Percentiles rank a stretch among this genome's conserved stretches.
Conservation (phyloP, 2,888 invertebrate species). For the Eupithecia exiguata region DNA sequence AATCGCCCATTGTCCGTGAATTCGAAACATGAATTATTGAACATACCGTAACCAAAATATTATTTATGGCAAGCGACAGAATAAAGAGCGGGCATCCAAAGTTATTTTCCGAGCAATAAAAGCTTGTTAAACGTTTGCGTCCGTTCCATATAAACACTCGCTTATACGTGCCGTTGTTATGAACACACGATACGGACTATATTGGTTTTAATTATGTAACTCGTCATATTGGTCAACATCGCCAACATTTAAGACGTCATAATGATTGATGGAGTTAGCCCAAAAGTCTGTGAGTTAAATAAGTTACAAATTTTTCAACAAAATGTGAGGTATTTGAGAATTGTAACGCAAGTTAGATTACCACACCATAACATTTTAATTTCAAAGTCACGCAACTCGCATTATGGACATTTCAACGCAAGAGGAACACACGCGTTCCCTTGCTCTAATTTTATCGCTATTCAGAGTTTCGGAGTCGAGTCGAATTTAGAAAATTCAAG, state of each 20-base stretch:
- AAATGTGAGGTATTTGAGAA: slow-evolving; percentile 47
- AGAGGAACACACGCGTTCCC: slow-evolving; percentile 54
- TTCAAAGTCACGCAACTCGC: slow-evolving; percentile 61
- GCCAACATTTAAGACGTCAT: slow-evolving; percentile 24
- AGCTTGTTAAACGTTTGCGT: slow-evolving; percentile 45
- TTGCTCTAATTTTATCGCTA: slow-evolving; percentile 58
- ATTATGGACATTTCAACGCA: slow-evolving; percentile 54
- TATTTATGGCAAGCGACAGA: slow-evolving; percentile 27
- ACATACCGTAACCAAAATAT: slow-evolving; percentile 42
- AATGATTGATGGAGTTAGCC: slow-evolving; percentile 2
- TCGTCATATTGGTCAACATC: slow-evolving; percentile 28
- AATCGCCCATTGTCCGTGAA: slow-evolving; percentile 58
- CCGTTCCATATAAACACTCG: slow-evolving; percentile 41
- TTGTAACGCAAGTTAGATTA: slow-evolving; percentile 56
- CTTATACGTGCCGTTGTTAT: slow-evolving; percentile 42
- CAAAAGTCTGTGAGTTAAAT: not conserved
- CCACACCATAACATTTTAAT: slow-evolving; percentile 56
- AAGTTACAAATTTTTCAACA: not conserved
- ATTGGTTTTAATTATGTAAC: slow-evolving; percentile 37
- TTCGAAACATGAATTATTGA: slow-evolving; percentile 48
- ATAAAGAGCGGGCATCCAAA: slow-evolving; percentile 27
- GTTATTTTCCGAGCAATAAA: slow-evolving; percentile 46
- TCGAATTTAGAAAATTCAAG: slow-evolving; percentile 55
- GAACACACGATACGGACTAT: slow-evolving; percentile 29
- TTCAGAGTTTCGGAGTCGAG: slow-evolving; percentile 52